Percentiles rank a stretch among this genome's conserved stretches.
These are phyloP conservation scores for Colostygia pectinataria DNA, from an alignment of 2,888 invertebrate genomes.

Conservation along the genomic window DNA sequence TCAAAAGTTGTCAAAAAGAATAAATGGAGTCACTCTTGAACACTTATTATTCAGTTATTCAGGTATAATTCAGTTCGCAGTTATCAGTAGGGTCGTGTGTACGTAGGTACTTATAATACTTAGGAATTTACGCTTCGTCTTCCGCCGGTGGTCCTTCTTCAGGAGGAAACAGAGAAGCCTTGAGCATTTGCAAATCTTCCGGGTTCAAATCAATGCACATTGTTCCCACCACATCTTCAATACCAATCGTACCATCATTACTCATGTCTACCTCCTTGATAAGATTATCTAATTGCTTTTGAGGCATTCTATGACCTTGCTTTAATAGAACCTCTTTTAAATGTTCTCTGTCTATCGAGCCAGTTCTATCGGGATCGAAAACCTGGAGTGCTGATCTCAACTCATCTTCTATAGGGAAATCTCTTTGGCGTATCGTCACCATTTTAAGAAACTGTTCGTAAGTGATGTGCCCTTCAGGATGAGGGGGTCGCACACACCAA, in stretches of 20 bases:
- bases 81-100: too few relatives aligned
- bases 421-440: conserved; percentile 65
- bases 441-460: conserved; percentile 71
- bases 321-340: conserved; percentile 58
- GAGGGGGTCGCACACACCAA: conserved; percentile 64
- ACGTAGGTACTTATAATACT: background rate
- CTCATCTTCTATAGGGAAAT: conserved; percentile 65
- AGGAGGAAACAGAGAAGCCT: conserved; percentile 44
- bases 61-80: background rate
- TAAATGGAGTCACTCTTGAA: too few relatives aligned
- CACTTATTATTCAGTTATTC: too few relatives aligned
- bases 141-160: conserved; percentile 22
- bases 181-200: conserved; percentile 64
- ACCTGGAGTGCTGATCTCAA: conserved; percentile 61
- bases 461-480: conserved; percentile 65
- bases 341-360: conserved; percentile 59
- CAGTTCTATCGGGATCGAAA: conserved; percentile 58
- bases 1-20: too few relatives aligned
- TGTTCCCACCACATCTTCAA: conserved; percentile 73
- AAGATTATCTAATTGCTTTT: conserved; percentile 57
- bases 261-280: conserved; percentile 72
- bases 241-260: conserved; percentile 70
- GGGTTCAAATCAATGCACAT: conserved; percentile 70
- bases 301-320: conserved; percentile 62
- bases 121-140: conserved; percentile 16